Evolutionary conservation across 1,140 invertebrate species (phyloP).

Genomic region (Caenorhabditis latens): DNA sequence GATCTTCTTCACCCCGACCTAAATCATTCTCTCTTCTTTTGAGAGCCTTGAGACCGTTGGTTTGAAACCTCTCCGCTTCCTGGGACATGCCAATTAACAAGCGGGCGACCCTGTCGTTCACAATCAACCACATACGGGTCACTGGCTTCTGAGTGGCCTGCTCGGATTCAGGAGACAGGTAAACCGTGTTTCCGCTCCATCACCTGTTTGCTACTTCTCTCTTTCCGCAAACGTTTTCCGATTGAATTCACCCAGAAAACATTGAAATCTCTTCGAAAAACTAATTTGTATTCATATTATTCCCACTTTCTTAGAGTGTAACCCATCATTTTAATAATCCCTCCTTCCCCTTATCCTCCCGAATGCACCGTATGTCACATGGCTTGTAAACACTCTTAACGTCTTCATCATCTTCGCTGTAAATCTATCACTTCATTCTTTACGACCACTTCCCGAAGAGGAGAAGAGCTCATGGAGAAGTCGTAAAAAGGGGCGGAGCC

Average conservation of each 20-base stretch:
- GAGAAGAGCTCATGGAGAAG: slow-evolving; percentile 10
- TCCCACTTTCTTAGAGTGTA: neutral
- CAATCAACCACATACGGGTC: slow-evolving; percentile 51
- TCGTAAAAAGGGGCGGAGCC: slow-evolving; percentile 33
- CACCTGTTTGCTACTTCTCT: slow-evolving; percentile 30
- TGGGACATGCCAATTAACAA: slow-evolving; percentile 53
- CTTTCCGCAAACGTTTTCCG: neutral
- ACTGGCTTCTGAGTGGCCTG: slow-evolving; percentile 51
- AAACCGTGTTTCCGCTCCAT: slow-evolving; percentile 49
- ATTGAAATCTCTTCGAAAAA: neutral
- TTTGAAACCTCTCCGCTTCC: neutral
- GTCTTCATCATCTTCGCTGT: slow-evolving; percentile 34
- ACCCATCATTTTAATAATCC: slow-evolving; percentile 39
- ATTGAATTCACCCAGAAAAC: neutral
- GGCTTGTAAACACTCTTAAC: slow-evolving; percentile 45
- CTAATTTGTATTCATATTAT: slow-evolving; percentile 41
- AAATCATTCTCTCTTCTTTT: neutral
- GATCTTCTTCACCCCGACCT: neutral
- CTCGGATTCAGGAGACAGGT: slow-evolving; percentile 34
- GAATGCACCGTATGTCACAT: slow-evolving; percentile 37
- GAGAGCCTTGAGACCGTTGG: neutral
- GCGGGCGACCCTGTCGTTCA: slow-evolving; percentile 32
- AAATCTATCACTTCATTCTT: slow-evolving; percentile 41
- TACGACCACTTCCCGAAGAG: slow-evolving; percentile 40
- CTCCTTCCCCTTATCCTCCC: neutral